phyloP scores from a whole-genome alignment of 2,113 vertebrate genomes.

The Crotophaga sulcirostris region DNA sequence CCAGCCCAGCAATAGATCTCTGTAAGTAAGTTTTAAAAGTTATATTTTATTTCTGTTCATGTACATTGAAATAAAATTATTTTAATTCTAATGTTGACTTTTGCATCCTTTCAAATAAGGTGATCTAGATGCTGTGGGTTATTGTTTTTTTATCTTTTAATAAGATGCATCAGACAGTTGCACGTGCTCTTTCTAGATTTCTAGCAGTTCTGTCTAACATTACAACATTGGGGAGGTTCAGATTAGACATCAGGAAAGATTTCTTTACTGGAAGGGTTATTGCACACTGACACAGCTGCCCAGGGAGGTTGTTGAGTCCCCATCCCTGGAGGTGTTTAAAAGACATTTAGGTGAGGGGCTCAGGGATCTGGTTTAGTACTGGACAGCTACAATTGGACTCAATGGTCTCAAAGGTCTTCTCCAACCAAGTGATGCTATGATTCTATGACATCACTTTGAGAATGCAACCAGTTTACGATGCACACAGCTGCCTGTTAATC shows the following conservation, averaged over 20 bases:
- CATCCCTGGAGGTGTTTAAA: too few species aligned
- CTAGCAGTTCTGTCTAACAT: not conserved
- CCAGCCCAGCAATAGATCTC: conserved; percentile 57
- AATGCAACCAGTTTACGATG: not conserved
- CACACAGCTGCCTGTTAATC: not conserved
- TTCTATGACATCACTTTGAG: not conserved
- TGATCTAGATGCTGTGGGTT: not conserved
- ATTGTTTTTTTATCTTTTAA: not conserved
- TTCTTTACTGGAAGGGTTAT: too few species aligned
- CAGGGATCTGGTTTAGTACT: too few species aligned
- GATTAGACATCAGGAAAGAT: too few species aligned
- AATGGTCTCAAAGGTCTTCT: too few species aligned
- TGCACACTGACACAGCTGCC: too few species aligned
- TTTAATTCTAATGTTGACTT: conserved; percentile 35
- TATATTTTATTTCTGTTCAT: conserved; percentile 53
- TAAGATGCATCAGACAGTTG: not conserved
- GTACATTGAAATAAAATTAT: conserved; percentile 67
- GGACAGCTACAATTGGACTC: too few species aligned
- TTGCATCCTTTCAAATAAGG: not conserved
- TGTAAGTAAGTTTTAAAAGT: not conserved
- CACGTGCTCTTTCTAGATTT: not conserved
- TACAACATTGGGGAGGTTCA: too few species aligned
- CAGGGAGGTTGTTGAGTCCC: too few species aligned
- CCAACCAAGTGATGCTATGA: too few species aligned
- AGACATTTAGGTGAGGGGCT: too few species aligned